Base-by-base conservation (phyloP, 2,888 invertebrate species). In the Idaea dimidiata region DNA sequence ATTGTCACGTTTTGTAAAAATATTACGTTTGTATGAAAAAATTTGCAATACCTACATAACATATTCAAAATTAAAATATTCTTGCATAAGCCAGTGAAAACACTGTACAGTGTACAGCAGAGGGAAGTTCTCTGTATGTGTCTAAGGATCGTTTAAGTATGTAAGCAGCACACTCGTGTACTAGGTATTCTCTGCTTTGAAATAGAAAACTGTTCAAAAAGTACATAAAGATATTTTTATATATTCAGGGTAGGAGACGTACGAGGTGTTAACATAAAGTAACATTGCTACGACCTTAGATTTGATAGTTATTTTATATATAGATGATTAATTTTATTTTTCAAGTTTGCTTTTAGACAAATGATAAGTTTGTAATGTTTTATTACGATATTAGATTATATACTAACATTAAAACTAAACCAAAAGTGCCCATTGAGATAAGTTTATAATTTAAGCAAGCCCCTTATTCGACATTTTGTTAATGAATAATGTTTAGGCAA, bases 391-490 rank as follows among this genome's bases (percentile, higher is more conserved):
- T 87, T 89, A 89, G 89, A 87, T 80, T 89, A 87, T 90, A 89
- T 87, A 91, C 88, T 91, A 91, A 91, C 88, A 87, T 88, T 87
- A 86, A 88, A 89, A 91, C 84, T 91, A 91, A 93, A 93, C 93
- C 93, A 91, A 93, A 93, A 93, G 93, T 93, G 93, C 93, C 93
- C 93, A 91, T 92, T 92, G 91, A 91, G 86, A 91, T 92, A 91
- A 93, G 91, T 91, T 91, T 89, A 89, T 87, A 87, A 86, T 83
- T 81, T 71, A 81, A 82, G 82, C 89, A 86, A 89, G 88, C 86
- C 89, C 89, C 89, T 91, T 90, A 91, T 88, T 86, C 65, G 74
- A 87, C 87, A 86, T 88, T 83, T 89, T 87, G 89, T 89, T 89
- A 79, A 86, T 75, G 76, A 82, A 82, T 88, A 87, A 89, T 87